Conservation (phyloP, 2,797 vertebrate genomes). For the Lemur catta region DNA sequence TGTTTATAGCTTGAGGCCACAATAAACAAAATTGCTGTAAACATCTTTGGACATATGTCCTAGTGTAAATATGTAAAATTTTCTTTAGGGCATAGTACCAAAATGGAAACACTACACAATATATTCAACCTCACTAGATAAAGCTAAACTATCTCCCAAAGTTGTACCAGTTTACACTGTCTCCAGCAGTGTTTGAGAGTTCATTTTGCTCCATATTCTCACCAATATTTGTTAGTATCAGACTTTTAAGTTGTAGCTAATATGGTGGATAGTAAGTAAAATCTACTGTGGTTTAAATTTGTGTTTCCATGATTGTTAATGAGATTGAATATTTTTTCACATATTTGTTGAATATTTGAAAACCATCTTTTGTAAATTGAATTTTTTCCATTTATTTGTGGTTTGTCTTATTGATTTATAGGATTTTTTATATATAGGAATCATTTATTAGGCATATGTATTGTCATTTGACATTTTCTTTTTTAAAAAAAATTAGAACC, state of each 20-base stretch:
- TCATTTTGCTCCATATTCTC: not conserved
- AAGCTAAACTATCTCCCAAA: not conserved
- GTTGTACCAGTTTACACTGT: not conserved
- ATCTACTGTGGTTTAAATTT: not conserved
- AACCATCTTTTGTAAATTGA: not conserved
- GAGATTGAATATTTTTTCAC: not conserved
- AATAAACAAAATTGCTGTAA: not conserved
- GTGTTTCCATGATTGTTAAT: not conserved
- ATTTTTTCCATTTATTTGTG: not conserved
- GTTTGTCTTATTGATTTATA: not conserved
- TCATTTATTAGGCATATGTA: not conserved
- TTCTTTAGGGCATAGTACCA: not conserved
- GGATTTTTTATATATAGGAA: not conserved
- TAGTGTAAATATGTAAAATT: not conserved
- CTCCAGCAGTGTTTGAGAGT: not conserved
- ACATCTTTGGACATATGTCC: not conserved
- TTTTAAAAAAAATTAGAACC: not conserved
- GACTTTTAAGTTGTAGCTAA: not conserved
- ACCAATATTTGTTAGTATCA: not conserved
- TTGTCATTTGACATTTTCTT: not conserved
- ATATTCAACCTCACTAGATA: not conserved
- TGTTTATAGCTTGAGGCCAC: not conserved
- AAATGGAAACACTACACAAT: not conserved
- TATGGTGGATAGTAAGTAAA: not conserved
- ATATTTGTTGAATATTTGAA: not conserved